Evolutionary conservation across 1,140 invertebrate species (phyloP).

Genomic region (Bombus superbus): DNA sequence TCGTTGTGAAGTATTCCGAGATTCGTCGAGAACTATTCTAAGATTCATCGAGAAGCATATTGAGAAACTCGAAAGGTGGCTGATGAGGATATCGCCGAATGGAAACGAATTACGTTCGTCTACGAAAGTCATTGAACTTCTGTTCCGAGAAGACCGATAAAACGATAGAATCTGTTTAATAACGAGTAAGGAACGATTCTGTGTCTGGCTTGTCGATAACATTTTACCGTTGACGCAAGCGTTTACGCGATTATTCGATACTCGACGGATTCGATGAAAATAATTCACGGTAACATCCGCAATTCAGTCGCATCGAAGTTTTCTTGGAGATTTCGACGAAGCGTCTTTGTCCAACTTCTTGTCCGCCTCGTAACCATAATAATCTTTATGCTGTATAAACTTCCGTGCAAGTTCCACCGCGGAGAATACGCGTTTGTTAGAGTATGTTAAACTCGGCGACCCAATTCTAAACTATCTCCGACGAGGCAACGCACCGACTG

Average conservation of each 20-base stretch:
- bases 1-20: not conserved
- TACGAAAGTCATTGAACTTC: too few species aligned
- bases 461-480: not conserved
- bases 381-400: not conserved
- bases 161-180: too few species aligned
- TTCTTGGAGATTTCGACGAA: not conserved
- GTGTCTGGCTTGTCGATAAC: too few species aligned
- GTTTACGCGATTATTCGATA: too few species aligned
- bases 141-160: too few species aligned
- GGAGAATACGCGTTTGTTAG: slow-evolving; percentile 14
- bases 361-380: not conserved
- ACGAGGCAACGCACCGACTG: not conserved
- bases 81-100: not conserved
- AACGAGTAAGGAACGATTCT: too few species aligned
- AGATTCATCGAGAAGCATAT: too few species aligned
- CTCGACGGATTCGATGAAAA: not conserved
- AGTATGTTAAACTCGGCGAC: not conserved
- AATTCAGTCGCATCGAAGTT: not conserved
- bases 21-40: not conserved
- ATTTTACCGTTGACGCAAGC: too few species aligned
- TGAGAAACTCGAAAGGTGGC: not conserved
- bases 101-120: not conserved
- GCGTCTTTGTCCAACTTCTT: not conserved
- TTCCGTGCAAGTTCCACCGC: not conserved
- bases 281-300: not conserved